Conservation (phyloP, 2,113 vertebrate genomes). For the Scopus umbretta region DNA sequence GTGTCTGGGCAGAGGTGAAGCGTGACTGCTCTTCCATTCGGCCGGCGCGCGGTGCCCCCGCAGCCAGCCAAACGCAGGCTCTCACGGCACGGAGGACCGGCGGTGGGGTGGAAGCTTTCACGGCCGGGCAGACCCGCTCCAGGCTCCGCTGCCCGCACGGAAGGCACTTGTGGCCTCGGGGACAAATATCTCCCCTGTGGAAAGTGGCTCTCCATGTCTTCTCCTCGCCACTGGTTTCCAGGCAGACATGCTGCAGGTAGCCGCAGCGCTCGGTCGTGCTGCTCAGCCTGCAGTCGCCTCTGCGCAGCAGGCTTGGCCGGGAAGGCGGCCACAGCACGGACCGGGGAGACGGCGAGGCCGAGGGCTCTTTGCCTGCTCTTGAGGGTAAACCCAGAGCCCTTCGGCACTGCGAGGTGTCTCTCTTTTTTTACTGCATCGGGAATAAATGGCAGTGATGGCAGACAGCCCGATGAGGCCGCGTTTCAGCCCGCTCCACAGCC, state of each 20-base stretch:
- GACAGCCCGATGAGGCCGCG: rapidly evolving
- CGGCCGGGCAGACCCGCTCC: not conserved
- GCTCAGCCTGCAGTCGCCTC: not conserved
- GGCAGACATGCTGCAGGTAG: not conserved
- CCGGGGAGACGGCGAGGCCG: no score
- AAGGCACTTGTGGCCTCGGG: not conserved
- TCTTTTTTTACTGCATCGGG: rapidly evolving
- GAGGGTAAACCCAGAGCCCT: not conserved
- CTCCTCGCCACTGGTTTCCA: not conserved
- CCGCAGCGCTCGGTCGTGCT: not conserved
- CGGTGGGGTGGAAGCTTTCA: not conserved
- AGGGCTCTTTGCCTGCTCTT: no score
- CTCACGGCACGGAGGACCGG: not conserved
- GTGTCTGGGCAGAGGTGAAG: not conserved
- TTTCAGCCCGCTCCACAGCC: not conserved
- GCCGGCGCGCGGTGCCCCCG: rapidly evolving
- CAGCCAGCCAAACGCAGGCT: not conserved
- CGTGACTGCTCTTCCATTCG: not conserved
- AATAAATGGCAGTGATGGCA: not conserved
- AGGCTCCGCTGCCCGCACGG: not conserved
- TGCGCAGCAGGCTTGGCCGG: not conserved
- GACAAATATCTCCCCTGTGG: not conserved
- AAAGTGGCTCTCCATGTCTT: rapidly evolving
- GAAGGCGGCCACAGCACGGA: rapidly evolving
- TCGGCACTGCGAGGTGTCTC: rapidly evolving